Percentiles rank a stretch among this genome's conserved stretches.
These are phyloP conservation scores for Dorcus parallelipipedus DNA, from an alignment of 2,888 invertebrate genomes.

Conservation along the genomic window DNA sequence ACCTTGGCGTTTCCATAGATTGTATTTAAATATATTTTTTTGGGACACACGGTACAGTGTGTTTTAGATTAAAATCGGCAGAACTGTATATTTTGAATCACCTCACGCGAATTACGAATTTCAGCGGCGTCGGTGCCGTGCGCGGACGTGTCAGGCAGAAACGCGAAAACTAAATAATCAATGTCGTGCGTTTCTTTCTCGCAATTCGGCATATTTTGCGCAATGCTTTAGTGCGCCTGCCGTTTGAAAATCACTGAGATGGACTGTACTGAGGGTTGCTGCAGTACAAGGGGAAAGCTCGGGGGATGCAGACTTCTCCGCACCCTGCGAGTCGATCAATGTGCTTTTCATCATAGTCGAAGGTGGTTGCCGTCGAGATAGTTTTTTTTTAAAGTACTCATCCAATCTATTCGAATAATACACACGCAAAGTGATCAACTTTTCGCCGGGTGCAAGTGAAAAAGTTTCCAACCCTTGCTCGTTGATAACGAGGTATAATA, in stretches of 20 bases:
- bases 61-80: background rate
- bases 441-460: slow-evolving; percentile 5
- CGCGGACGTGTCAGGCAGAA: background rate
- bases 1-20: no score
- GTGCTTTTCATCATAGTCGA: slow-evolving; percentile 34
- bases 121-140: background rate
- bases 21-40: background rate
- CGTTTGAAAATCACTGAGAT: slow-evolving; percentile 23
- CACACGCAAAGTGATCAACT: background rate
- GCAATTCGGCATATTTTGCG: slow-evolving; percentile 14
- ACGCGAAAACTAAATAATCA: background rate
- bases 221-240: slow-evolving; percentile 23
- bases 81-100: background rate
- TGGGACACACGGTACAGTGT: background rate
- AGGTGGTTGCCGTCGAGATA: background rate
- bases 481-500: slow-evolving; percentile 17
- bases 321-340: slow-evolving; percentile 46
- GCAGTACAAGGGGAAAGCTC: slow-evolving; percentile 50
- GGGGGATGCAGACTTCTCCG: slow-evolving; percentile 49
- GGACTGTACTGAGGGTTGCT: slow-evolving; percentile 30
- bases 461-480: slow-evolving; percentile 15
- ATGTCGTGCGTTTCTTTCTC: slow-evolving; percentile 3
- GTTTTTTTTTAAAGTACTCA: slow-evolving; percentile 5
- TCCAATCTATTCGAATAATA: background rate
- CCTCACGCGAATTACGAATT: background rate